phyloP scores from a whole-genome alignment of 2,113 vertebrate species.

The Oryzias melastigma region DNA sequence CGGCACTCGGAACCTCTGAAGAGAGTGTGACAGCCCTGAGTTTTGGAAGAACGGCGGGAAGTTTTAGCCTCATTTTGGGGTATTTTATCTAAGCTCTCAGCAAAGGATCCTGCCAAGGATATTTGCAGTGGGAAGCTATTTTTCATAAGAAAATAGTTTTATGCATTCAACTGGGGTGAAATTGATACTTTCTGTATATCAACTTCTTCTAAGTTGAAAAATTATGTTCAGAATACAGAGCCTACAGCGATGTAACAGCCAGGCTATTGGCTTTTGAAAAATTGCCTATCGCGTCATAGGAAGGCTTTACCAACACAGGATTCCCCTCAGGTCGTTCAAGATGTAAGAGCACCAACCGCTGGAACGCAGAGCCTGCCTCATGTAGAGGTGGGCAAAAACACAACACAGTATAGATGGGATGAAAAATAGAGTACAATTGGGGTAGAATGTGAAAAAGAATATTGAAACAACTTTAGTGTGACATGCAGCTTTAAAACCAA shows the following conservation, averaged over 20 bases:
- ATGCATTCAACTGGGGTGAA: conserved; percentile 28
- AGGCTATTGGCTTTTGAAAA: conserved; percentile 43
- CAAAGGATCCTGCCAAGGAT: conserved; percentile 10
- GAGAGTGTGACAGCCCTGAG: conserved; percentile 15
- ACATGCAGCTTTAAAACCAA: conserved; percentile 6
- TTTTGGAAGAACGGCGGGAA: conserved; percentile 1
- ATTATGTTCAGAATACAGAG: conserved; percentile 38
- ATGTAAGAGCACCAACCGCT: conserved; percentile 34
- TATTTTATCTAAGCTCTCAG: conserved; percentile 12
- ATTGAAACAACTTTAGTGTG: no score
- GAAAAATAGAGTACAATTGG: conserved; percentile 15
- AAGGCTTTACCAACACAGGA: conserved; percentile 24
- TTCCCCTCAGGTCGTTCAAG: conserved; percentile 31
- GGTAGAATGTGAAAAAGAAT: conserved; percentile 3
- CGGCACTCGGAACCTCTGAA: conserved; percentile 1
- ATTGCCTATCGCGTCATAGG: conserved; percentile 16
- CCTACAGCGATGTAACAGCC: conserved; percentile 26
- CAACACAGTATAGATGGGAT: conserved; percentile 15
- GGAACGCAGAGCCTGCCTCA: conserved; percentile 14
- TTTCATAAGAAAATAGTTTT: conserved; percentile 13
- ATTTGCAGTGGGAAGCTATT: conserved; percentile 16
- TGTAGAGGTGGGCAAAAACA: conserved; percentile 20
- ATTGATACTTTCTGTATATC: conserved; percentile 24
- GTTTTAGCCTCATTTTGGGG: conserved; percentile 3
- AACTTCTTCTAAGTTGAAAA: conserved; percentile 31